Percentiles rank a stretch among this genome's conserved stretches.
These are phyloP conservation scores for Oligia latruncula DNA, from an alignment of 2,888 invertebrate genomes.

Conservation along the genomic window DNA sequence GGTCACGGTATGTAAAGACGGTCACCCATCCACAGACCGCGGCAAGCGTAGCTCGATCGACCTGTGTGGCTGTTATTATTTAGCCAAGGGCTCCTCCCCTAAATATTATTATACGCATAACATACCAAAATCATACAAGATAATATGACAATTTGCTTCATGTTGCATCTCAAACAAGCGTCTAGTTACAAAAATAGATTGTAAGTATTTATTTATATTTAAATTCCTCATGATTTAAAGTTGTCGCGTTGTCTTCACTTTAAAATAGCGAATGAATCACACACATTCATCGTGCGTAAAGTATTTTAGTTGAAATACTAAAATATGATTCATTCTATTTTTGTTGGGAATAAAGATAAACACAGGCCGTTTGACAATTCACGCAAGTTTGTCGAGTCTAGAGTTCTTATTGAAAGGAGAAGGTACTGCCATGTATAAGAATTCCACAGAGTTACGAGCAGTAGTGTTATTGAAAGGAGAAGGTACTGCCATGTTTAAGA, in stretches of 20 bases:
- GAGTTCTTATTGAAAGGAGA: background rate
- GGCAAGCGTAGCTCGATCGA: too few relatives aligned
- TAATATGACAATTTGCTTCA: background rate
- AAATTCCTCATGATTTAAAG: slow-evolving; percentile 36
- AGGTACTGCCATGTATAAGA: background rate
- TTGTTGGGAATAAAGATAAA: slow-evolving; percentile 21
- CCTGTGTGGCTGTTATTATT: too few relatives aligned
- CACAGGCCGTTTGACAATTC: slow-evolving; percentile 32
- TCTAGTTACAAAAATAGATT: slow-evolving; percentile 14
- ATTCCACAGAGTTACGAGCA: background rate
- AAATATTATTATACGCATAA: background rate
- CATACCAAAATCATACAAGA: background rate
- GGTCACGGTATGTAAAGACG: too few relatives aligned
- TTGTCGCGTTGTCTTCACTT: slow-evolving; percentile 29
- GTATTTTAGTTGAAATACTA: slow-evolving; percentile 44
- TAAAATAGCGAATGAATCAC: slow-evolving; percentile 54
- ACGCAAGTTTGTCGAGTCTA: background rate
- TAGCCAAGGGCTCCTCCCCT: too few relatives aligned
- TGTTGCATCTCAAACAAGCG: slow-evolving; percentile 19
- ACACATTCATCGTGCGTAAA: slow-evolving; percentile 35
- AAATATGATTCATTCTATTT: slow-evolving; percentile 52
- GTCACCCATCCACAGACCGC: too few relatives aligned
- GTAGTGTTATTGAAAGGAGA: background rate
- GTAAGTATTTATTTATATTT: slow-evolving; percentile 19
- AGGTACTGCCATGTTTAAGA: background rate